Base-by-base conservation (phyloP, 2,888 invertebrate species). In the Drosophila emarginata region DNA sequence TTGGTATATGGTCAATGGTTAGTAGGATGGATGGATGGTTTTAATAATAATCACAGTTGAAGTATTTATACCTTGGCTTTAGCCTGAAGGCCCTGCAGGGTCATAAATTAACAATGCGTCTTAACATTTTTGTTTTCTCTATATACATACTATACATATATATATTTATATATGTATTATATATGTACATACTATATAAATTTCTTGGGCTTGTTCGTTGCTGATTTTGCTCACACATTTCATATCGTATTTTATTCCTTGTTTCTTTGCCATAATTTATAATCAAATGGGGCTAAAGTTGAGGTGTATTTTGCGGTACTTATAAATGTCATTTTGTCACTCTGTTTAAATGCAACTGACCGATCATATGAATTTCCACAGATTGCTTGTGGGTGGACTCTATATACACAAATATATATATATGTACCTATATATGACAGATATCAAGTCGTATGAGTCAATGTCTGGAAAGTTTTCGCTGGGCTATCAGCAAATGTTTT, bases 1-100 rank as follows among this genome's bases (percentile, higher is more conserved):
- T 36, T 21, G 54, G n/a, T n/a, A n/a, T n/a, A n/a, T n/a, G n/a
- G n/a, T n/a, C n/a, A n/a, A n/a, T n/a, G n/a, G 26, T 3, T 18
- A 15, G 32, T 9, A 9, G 32, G 32, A 32, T 32, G 53, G 28
- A 23, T 39, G 32, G 32, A 32, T 51, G 63, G 66, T 23, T 72
- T 75, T 57, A 80, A 77, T 66, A 85, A 65, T 88, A 86, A 88
- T 88, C 88, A 77, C 75, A 69, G 69, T 71, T 88, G 88, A 84
- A 74, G 82, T 77, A 88, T 84, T 84, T 84, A 84, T 84, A 76
- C 61, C 71, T 50, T 53, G 58, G 70, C 67, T 59, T 39, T 45
- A 64, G 39, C 21, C 59, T 76, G 77, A 81, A 85, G 88, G 86
- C 72, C 86, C 82, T 67, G 72, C 64, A 64, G 70, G 66, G 71